These are phyloP conservation scores for Tipula lateralis DNA, from an alignment of 2,888 invertebrate species.

Conservation along the genomic window DNA sequence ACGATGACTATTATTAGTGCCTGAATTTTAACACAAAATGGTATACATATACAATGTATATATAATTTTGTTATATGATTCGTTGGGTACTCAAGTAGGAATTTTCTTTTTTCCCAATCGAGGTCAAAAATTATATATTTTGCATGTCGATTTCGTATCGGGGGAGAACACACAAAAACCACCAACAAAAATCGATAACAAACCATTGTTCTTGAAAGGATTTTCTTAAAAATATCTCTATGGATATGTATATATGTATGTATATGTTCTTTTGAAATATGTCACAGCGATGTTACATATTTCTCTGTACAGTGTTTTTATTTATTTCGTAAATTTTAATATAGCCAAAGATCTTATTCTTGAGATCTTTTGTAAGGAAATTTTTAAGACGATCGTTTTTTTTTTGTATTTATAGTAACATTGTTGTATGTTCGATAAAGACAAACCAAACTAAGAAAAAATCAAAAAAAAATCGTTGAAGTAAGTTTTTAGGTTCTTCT, in stretches of 20 bases:
- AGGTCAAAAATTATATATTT: conserved; percentile 5
- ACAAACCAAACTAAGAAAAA: not conserved
- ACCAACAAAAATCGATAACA: conserved; percentile 13
- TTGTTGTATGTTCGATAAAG: not conserved
- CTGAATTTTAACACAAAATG: not conserved
- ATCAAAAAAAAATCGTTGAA: not conserved
- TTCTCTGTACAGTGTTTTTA: not conserved
- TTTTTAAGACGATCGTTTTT: not conserved
- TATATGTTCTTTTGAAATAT: conserved; percentile 5
- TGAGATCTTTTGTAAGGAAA: conserved; percentile 19
- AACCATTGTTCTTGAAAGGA: not conserved
- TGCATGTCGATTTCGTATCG: conserved; percentile 19
- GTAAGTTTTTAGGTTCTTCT: conserved; percentile 5
- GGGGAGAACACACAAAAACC: conserved; percentile 8
- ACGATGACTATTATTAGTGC: not conserved
- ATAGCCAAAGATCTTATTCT: conserved; percentile 11
- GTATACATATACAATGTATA: not conserved
- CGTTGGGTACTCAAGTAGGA: not conserved
- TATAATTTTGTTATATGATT: not conserved
- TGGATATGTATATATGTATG: not conserved
- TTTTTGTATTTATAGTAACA: not conserved
- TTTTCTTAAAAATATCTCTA: not conserved
- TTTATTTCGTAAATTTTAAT: not conserved
- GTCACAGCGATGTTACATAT: conserved; percentile 11
- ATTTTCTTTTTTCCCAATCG: conserved; percentile 8